Conservation (phyloP, 2,888 invertebrate genomes). For the Athetis lepigone region DNA sequence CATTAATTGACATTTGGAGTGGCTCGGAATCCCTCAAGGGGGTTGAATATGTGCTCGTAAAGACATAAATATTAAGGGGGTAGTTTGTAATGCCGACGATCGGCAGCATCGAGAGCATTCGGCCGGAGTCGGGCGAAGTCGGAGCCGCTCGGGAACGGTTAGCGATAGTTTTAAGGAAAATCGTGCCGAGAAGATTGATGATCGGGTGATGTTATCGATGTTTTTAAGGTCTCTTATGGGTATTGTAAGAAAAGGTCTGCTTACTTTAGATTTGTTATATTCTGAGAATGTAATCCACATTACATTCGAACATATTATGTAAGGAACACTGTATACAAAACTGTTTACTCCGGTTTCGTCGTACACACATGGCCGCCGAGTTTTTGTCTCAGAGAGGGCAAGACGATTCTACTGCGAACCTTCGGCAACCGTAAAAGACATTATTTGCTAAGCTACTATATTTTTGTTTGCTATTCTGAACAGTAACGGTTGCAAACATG, state of each 20-base stretch:
- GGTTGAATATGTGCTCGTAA: constrained; percentile 53
- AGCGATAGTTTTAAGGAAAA: constrained; percentile 42
- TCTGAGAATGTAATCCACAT: neutral
- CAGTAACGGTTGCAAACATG: neutral
- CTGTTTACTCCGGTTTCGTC: too few species aligned
- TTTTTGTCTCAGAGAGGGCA: too few species aligned
- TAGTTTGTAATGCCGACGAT: constrained; percentile 45
- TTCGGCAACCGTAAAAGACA: constrained; percentile 18
- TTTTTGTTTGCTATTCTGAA: neutral
- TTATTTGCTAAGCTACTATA: neutral
- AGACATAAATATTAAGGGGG: constrained; percentile 57
- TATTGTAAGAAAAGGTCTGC: constrained; percentile 2
- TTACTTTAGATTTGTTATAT: neutral
- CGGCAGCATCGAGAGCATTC: constrained; percentile 5
- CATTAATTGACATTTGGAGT: constrained; percentile 72
- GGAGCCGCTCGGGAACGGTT: constrained; percentile 11
- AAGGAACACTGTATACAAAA: too few species aligned
- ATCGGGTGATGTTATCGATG: constrained; percentile 24
- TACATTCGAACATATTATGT: too few species aligned
- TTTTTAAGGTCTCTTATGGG: constrained; percentile 21
- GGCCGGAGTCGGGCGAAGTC: constrained; percentile 18
- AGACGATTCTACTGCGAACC: constrained; percentile 11
- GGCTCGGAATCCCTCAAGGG: constrained; percentile 56
- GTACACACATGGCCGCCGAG: too few species aligned
- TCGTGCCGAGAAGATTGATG: constrained; percentile 47